Evolutionary conservation across 2,888 invertebrate species (phyloP).

Genomic region (Synanthedon andrenaeformis): DNA sequence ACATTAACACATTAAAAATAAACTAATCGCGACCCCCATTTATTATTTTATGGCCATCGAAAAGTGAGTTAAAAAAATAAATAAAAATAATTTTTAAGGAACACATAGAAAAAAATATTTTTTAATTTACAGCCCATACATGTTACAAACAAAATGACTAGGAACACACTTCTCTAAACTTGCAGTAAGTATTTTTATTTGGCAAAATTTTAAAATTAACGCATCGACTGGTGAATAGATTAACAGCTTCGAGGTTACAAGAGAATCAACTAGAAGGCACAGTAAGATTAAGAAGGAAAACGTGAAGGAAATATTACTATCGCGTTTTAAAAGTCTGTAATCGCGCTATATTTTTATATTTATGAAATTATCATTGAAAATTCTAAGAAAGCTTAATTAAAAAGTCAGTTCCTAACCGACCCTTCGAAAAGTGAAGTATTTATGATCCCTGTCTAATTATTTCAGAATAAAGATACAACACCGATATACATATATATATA

Average conservation of each 20-base stretch:
- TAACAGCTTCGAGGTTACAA: too few species aligned
- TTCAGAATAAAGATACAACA: conserved; percentile 28
- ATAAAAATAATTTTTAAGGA: background rate
- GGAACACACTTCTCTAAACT: background rate
- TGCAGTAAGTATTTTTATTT: background rate
- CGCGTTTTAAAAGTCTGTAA: background rate
- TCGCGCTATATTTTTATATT: background rate
- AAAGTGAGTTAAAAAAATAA: background rate
- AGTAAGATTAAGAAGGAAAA: conserved; percentile 45
- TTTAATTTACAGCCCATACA: background rate
- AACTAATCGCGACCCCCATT: background rate
- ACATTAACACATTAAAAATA: background rate
- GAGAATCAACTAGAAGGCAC: conserved; percentile 64
- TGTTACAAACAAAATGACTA: background rate
- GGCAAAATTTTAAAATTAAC: background rate
- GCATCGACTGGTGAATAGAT: background rate
- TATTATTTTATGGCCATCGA: background rate
- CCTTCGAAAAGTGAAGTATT: conserved; percentile 7
- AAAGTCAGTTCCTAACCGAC: conserved; percentile 9
- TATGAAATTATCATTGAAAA: too few species aligned
- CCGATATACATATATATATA: conserved; percentile 23
- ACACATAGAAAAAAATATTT: background rate
- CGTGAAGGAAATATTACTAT: conserved; percentile 13
- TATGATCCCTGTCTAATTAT: conserved; percentile 22
- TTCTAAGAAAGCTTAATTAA: background rate